Conservation (phyloP, 2,888 invertebrate genomes). For the Cantharis lateralis region DNA sequence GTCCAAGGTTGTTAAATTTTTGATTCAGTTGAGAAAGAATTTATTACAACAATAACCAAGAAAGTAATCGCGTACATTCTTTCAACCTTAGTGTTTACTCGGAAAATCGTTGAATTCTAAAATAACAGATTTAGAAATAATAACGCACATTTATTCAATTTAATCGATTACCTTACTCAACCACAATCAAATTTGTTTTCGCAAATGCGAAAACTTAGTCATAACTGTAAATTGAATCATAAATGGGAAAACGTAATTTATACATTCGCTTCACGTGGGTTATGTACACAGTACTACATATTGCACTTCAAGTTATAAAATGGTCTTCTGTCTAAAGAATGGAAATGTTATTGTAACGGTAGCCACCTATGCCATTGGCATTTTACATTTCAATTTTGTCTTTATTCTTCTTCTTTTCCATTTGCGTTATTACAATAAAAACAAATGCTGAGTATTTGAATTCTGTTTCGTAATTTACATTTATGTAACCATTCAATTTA, state of each 20-base stretch:
- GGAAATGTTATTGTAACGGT: background rate
- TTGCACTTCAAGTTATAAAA: background rate
- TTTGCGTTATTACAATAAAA: background rate
- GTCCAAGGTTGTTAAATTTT: conserved; percentile 30
- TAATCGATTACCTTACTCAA: background rate
- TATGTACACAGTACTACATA: background rate
- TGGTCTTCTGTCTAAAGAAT: background rate
- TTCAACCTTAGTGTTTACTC: background rate
- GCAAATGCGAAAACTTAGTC: background rate
- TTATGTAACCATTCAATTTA: background rate
- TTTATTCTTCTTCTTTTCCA: background rate
- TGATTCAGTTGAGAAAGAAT: background rate
- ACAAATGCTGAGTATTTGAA: background rate
- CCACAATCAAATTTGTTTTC: background rate
- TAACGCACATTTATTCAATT: background rate
- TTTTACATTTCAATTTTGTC: background rate
- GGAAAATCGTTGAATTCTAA: background rate
- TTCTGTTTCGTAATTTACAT: background rate
- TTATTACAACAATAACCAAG: background rate
- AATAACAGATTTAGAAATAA: background rate
- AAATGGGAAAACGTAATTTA: background rate
- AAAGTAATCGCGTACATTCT: background rate
- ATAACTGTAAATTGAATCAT: background rate
- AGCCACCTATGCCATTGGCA: background rate
- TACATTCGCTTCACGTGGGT: background rate